These are phyloP conservation scores for Triops cancriformis DNA, from an alignment of 1,140 invertebrate species.

Conservation along the genomic window DNA sequence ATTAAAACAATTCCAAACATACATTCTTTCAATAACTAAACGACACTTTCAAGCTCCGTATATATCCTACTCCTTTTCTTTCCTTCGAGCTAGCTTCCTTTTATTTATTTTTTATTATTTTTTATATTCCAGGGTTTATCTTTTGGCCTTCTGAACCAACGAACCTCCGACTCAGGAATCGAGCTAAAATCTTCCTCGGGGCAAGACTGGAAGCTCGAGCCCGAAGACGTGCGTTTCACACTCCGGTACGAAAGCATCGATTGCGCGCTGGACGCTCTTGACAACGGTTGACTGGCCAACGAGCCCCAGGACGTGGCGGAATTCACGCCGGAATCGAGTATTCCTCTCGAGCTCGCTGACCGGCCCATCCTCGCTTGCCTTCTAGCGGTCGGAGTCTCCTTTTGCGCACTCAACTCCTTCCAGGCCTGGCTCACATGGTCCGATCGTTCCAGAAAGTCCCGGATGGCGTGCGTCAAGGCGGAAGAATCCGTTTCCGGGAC, in stretches of 20 bases:
- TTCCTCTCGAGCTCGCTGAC: background rate
- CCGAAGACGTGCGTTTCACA: background rate
- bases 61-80: too few species aligned
- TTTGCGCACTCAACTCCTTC: slow-evolving; percentile 44
- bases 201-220: background rate
- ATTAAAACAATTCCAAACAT: too few species aligned
- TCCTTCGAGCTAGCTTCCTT: too few species aligned
- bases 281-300: slow-evolving; percentile 37
- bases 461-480: slow-evolving; percentile 61
- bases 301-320: slow-evolving; percentile 59
- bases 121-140: background rate
- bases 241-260: background rate
- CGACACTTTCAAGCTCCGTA: too few species aligned
- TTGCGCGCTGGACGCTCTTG: slow-evolving; percentile 1
- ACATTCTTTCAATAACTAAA: too few species aligned
- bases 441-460: slow-evolving; percentile 66
- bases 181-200: background rate
- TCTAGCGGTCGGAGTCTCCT: slow-evolving; percentile 1
- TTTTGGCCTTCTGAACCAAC: background rate
- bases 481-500: slow-evolving; percentile 65
- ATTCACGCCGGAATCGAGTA: background rate
- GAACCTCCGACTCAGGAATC: background rate
- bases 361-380: slow-evolving; percentile 20
- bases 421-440: slow-evolving; percentile 80
- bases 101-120: background rate